Evolutionary conservation across 2,113 vertebrate genomes (phyloP).

Genomic region (Mastomys coucha): DNA sequence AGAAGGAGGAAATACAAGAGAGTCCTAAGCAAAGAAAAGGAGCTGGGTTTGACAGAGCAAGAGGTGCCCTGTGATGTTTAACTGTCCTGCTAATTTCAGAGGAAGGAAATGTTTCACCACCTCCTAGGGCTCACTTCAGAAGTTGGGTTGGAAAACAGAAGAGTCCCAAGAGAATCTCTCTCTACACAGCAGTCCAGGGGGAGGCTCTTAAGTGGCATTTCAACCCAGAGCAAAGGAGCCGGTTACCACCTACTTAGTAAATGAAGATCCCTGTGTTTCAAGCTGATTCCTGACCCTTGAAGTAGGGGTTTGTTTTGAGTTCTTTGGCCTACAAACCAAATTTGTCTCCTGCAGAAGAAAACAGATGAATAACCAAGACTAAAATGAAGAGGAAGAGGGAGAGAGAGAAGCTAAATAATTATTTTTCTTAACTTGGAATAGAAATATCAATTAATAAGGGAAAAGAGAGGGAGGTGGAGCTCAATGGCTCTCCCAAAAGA

Average conservation of each 20-base stretch:
- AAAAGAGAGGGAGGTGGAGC: background rate
- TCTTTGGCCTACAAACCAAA: conserved; percentile 11
- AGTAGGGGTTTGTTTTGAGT: background rate
- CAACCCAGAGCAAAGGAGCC: conserved; percentile 58
- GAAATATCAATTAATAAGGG: conserved; percentile 6
- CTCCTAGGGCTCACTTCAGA: conserved; percentile 16
- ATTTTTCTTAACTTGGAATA: conserved; percentile 15
- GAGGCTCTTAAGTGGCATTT: conserved; percentile 74
- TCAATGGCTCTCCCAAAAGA: background rate
- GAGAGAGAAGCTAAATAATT: conserved; percentile 5
- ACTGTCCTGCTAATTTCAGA: conserved; percentile 45
- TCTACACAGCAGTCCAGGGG: background rate
- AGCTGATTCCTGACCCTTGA: conserved; percentile 30
- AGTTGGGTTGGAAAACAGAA: background rate
- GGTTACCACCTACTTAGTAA: conserved; percentile 64
- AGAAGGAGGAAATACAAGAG: background rate
- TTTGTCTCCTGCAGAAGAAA: conserved; percentile 44
- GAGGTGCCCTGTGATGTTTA: background rate
- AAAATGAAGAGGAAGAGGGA: background rate
- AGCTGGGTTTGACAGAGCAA: background rate
- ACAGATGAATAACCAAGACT: conserved; percentile 24
- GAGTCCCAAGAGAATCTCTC: conserved; percentile 36
- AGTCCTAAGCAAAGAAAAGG: background rate
- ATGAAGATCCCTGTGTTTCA: conserved; percentile 64
- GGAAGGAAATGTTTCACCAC: background rate